Percentiles rank a stretch among this genome's conserved stretches.
These are phyloP conservation scores for Otis tarda DNA, from an alignment of 2,113 vertebrate species.

Conservation along the genomic window DNA sequence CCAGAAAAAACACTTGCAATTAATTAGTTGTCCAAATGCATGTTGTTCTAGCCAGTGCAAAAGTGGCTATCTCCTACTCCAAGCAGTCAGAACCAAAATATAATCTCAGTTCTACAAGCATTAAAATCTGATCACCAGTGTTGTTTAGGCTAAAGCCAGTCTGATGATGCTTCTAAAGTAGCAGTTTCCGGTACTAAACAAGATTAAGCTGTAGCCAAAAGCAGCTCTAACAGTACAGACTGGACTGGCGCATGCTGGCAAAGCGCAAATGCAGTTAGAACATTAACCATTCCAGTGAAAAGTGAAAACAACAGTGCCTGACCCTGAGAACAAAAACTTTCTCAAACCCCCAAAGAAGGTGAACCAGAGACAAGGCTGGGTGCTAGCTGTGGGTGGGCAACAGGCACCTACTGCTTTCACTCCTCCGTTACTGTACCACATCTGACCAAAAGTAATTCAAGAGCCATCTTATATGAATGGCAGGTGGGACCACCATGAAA, in stretches of 20 bases:
- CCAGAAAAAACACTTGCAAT: neutral
- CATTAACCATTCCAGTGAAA: neutral
- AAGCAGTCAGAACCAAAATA: constrained; percentile 17
- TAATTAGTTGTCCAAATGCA: neutral
- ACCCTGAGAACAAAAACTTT: neutral
- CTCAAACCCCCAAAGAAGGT: neutral
- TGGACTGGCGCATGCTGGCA: neutral
- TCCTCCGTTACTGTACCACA: neutral
- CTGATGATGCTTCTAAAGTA: neutral
- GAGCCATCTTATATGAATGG: neutral
- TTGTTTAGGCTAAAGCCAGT: neutral
- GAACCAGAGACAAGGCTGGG: neutral
- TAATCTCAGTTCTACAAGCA: neutral
- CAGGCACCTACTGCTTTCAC: neutral
- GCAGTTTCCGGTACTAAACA: neutral
- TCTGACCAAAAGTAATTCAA: neutral
- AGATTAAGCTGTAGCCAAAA: neutral
- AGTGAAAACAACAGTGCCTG: neutral
- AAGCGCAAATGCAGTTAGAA: neutral
- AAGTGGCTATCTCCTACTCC: neutral
- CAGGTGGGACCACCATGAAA: constrained; percentile 19
- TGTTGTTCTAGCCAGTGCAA: neutral
- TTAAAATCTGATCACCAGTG: neutral
- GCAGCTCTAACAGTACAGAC: neutral
- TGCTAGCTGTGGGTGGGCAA: neutral